These are phyloP conservation scores for Poeciliopsis gracilis DNA, from an alignment of 2,797 vertebrate species.

Conservation along the genomic window DNA sequence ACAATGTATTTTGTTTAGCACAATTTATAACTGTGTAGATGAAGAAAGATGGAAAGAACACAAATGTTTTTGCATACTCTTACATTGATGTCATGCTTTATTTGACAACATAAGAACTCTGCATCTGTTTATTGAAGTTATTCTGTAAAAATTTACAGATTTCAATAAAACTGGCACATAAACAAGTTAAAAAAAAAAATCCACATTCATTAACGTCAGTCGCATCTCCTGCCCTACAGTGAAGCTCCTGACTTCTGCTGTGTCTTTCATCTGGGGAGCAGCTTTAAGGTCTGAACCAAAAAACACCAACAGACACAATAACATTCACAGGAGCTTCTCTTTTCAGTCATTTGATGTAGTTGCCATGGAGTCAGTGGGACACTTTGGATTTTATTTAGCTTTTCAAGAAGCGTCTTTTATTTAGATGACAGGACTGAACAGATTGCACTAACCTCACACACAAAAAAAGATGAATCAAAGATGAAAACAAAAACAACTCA, in stretches of 20 bases:
- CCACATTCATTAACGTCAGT: slow-evolving; percentile 36
- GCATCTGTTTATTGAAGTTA: slow-evolving; percentile 1
- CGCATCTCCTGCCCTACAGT: slow-evolving; percentile 29
- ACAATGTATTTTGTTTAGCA: too few species aligned
- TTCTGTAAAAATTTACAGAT: slow-evolving; percentile 51
- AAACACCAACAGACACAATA: slow-evolving; percentile 43
- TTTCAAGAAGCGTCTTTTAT: slow-evolving; percentile 79
- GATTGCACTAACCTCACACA: slow-evolving; percentile 69
- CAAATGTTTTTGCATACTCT: not conserved
- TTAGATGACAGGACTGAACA: slow-evolving; percentile 78
- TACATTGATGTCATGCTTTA: not conserved
- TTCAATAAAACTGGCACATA: slow-evolving; percentile 19
- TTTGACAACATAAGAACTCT: not conserved
- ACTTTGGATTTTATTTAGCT: slow-evolving; percentile 76
- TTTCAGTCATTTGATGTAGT: slow-evolving; percentile 75
- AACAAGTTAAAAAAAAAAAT: slow-evolving; percentile 32
- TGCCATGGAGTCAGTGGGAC: slow-evolving; percentile 81
- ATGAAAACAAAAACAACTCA: slow-evolving; percentile 42
- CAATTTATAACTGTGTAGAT: too few species aligned
- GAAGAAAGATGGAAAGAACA: not conserved
- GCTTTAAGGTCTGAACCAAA: slow-evolving; percentile 55
- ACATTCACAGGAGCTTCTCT: slow-evolving; percentile 58
- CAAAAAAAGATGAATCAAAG: slow-evolving; percentile 52
- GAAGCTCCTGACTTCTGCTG: slow-evolving; percentile 32
- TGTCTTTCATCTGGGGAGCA: slow-evolving; percentile 55